phyloP scores from a whole-genome alignment of 2,113 vertebrate species.

The Trichechus manatus region DNA sequence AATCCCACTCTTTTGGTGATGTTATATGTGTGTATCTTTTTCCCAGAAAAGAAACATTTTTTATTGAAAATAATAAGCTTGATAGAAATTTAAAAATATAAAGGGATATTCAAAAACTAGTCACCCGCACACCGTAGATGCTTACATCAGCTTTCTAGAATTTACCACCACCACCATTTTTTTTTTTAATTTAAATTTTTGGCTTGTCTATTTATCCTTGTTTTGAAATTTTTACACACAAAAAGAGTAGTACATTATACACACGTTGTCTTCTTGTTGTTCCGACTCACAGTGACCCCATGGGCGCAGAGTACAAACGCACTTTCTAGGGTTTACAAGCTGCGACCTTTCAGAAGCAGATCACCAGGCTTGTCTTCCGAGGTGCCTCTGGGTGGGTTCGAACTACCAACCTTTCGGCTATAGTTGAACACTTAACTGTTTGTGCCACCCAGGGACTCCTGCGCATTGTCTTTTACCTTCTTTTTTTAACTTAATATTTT shows the following conservation, averaged over 20 bases:
- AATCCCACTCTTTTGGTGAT: not conserved
- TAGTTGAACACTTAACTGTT: not conserved
- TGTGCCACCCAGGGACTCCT: not conserved
- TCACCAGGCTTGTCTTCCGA: no score
- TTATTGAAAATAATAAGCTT: not conserved
- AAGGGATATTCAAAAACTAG: not conserved
- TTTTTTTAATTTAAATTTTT: not conserved
- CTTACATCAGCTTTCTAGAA: not conserved
- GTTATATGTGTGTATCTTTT: not conserved
- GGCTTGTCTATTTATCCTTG: not conserved
- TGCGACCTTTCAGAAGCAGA: no score
- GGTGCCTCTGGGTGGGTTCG: no score
- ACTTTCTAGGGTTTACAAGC: no score
- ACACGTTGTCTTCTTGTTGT: no score
- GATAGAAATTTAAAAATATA: not conserved
- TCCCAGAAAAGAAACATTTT: not conserved
- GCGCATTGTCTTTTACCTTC: not conserved
- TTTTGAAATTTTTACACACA: not conserved
- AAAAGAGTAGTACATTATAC: not conserved
- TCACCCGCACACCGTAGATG: not conserved
- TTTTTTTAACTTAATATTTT: not conserved
- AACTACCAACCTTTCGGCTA: no score
- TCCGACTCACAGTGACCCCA: no score
- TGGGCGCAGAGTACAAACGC: no score
- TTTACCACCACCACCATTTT: not conserved